Evolutionary conservation across 2,888 invertebrate genomes (phyloP).

Genomic region (Carabus problematicus): DNA sequence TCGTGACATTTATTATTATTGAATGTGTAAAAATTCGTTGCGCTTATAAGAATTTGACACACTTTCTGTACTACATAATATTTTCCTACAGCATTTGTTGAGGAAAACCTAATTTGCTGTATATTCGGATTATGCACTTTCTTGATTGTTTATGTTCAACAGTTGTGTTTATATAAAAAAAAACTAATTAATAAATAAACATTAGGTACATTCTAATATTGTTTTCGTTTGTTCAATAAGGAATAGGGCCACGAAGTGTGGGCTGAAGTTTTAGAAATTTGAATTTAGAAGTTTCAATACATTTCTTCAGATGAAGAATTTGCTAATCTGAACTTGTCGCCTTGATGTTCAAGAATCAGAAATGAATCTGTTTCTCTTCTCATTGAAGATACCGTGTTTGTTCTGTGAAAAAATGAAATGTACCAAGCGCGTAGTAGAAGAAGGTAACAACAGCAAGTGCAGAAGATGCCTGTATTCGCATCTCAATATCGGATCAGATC

Average conservation of each 20-base stretch:
- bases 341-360: conserved; percentile 37
- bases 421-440: conserved; percentile 13
- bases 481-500: too few relatives aligned
- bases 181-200: conserved; percentile 22
- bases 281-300: conserved; percentile 47
- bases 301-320: conserved; percentile 45
- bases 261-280: conserved; percentile 69
- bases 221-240: conserved; percentile 83
- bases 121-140: conserved; percentile 21
- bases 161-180: conserved; percentile 30
- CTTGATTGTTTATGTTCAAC: conserved; percentile 28
- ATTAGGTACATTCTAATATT: conserved; percentile 65
- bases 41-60: conserved; percentile 1
- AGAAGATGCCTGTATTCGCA: not conserved
- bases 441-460: conserved; percentile 8
- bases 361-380: conserved; percentile 22
- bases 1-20: not conserved
- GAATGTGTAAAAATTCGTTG: not conserved
- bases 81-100: not conserved
- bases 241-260: conserved; percentile 84
- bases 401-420: conserved; percentile 7
- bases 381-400: conserved; percentile 16
- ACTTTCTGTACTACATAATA: conserved; percentile 3
- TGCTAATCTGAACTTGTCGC: conserved; percentile 37
- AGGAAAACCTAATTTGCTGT: conserved; percentile 5